These are phyloP conservation scores for Arge pagana DNA, from an alignment of 2,888 invertebrate genomes.

Conservation along the genomic window DNA sequence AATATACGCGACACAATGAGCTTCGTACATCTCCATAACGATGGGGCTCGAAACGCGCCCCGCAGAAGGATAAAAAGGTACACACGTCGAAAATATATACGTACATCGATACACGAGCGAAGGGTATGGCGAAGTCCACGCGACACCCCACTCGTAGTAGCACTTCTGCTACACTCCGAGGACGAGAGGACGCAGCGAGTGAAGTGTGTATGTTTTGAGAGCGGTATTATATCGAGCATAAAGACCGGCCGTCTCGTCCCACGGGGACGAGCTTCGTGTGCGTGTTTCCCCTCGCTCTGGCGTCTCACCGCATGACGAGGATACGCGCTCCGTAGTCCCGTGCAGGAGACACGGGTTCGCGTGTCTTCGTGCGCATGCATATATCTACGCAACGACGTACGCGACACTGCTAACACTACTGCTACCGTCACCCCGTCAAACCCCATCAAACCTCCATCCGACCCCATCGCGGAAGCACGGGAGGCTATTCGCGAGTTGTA, in stretches of 20 bases:
- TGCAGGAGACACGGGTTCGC: constrained; percentile 15
- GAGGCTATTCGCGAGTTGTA: neutral
- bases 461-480: neutral
- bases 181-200: no score
- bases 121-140: constrained; percentile 7
- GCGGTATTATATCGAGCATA: constrained; percentile 60
- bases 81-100: neutral
- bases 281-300: no score
- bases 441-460: constrained; percentile 10
- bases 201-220: constrained; percentile 58
- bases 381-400: no score
- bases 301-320: no score
- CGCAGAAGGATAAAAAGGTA: neutral
- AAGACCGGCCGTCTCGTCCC: constrained; percentile 57
- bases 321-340: constrained; percentile 41
- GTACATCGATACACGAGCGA: neutral
- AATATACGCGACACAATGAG: constrained; percentile 24
- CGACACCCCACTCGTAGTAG: neutral
- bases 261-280: constrained; percentile 49
- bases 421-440: constrained; percentile 11
- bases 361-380: neutral
- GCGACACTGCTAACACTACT: neutral
- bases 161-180: no score
- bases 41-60: neutral
- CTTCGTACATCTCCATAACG: neutral